phyloP scores from a whole-genome alignment of 2,888 invertebrate genomes.

The Pharmacophagus antenor region DNA sequence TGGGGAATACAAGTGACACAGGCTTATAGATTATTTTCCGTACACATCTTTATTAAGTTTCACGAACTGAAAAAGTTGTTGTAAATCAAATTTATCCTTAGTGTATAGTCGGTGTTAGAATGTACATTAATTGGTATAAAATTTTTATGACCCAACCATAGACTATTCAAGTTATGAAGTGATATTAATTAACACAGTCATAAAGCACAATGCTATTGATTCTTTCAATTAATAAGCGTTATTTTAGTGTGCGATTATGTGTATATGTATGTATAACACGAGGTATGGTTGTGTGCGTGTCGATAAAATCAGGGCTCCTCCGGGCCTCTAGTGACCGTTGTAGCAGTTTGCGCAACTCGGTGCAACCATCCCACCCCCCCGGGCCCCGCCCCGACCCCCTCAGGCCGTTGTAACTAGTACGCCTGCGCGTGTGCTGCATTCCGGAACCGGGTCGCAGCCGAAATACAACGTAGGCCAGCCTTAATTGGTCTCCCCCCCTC shows the following conservation, averaged over 20 bases:
- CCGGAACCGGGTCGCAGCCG: slow-evolving; percentile 78
- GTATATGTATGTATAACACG: background rate
- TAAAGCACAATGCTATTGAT: no score
- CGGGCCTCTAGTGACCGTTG: slow-evolving; percentile 53
- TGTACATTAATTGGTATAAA: no score
- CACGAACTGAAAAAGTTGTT: background rate
- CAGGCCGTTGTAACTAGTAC: slow-evolving; percentile 48
- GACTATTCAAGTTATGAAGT: no score
- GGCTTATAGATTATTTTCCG: background rate
- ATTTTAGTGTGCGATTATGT: no score
- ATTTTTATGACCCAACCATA: no score
- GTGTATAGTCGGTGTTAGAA: no score
- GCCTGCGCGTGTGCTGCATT: slow-evolving; percentile 78
- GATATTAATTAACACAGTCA: no score
- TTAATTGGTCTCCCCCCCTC: slow-evolving; percentile 53
- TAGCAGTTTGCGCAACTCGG: slow-evolving; percentile 76
- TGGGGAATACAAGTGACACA: background rate
- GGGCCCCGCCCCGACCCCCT: slow-evolving; percentile 34
- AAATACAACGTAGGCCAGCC: slow-evolving; percentile 58
- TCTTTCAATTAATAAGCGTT: no score
- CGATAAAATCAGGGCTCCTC: slow-evolving; percentile 48
- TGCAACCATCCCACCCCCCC: slow-evolving; percentile 54
- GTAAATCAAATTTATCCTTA: no score
- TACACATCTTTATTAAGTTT: background rate
- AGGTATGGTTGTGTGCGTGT: slow-evolving; percentile 18